Evolutionary conservation across 2,797 vertebrate species (phyloP).

Genomic region (Manis crassicaudata): DNA sequence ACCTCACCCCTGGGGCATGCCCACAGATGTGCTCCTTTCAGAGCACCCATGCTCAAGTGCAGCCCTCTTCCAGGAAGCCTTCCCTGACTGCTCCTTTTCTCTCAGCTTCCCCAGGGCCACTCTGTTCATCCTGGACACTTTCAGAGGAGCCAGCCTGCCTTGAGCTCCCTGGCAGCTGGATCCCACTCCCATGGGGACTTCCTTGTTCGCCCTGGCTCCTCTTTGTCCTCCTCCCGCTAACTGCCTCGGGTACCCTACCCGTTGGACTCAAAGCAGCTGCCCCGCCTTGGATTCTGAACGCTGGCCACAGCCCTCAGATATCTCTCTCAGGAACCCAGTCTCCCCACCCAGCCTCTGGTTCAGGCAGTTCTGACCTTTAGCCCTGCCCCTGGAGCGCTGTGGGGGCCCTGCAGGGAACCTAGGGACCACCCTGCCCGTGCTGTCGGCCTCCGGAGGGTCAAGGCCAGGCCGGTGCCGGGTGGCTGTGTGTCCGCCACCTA

Average conservation of each 20-base stretch:
- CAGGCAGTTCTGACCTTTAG: background rate
- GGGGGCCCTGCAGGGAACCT: no score
- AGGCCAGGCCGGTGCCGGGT: no score
- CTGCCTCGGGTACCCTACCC: no score
- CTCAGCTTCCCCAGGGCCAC: background rate
- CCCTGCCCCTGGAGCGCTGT: fast-evolving
- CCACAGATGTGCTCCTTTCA: background rate
- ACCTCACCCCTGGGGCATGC: background rate
- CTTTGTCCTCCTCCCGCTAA: background rate
- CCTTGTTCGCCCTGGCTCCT: background rate
- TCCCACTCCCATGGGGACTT: background rate
- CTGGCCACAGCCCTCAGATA: background rate
- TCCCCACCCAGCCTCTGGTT: background rate
- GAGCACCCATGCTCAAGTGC: background rate
- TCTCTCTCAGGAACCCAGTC: background rate
- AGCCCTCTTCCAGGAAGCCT: background rate
- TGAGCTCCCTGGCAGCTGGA: no score
- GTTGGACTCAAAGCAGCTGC: background rate
- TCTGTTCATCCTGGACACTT: background rate
- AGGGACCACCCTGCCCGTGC: background rate
- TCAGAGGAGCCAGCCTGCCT: background rate
- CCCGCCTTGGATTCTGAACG: background rate
- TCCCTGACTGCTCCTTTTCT: background rate
- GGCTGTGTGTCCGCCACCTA: background rate
- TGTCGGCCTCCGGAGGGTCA: background rate